These are phyloP conservation scores for Andrena flavipes DNA, from an alignment of 2,888 invertebrate species.

Conservation along the genomic window DNA sequence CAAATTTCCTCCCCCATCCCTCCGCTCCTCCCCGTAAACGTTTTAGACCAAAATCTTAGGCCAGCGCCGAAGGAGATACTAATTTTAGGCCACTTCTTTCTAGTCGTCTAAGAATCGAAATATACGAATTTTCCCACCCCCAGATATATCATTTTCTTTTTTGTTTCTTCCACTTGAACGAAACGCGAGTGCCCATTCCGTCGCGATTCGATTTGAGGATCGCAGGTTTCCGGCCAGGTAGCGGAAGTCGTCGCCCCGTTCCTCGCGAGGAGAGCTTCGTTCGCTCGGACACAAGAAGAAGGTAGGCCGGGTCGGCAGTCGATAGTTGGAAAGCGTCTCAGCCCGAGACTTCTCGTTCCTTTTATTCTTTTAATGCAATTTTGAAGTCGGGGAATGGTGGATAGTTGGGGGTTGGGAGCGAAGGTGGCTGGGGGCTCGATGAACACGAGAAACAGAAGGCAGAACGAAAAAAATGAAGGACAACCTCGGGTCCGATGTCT, in stretches of 20 bases:
- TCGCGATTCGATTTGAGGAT: conserved; percentile 33
- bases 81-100: conserved; percentile 69
- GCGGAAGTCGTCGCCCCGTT: not conserved
- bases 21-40: conserved; percentile 37
- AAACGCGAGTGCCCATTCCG: not conserved
- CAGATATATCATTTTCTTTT: not conserved
- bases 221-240: conserved; percentile 10
- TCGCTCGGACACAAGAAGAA: conserved; percentile 58
- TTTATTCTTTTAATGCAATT: conserved; percentile 13
- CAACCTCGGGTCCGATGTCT: conserved; percentile 71
- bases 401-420: no score
- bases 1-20: not conserved
- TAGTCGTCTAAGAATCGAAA: conserved; percentile 62
- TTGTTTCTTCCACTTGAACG: not conserved
- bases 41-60: conserved; percentile 73
- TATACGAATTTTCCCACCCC: conserved; percentile 34
- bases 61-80: conserved; percentile 69
- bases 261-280: conserved; percentile 23
- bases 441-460: conserved; percentile 5
- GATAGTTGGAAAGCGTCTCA: conserved; percentile 56
- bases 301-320: conserved; percentile 72
- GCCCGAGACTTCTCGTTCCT: conserved; percentile 31
- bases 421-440: conserved; percentile 19
- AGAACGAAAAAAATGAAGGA: conserved; percentile 41
- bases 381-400: not conserved